Evolutionary conservation across 1,140 invertebrate species (phyloP), one percentile per base, ranked within the genome.

Genomic region (Drusus annulatus): DNA sequence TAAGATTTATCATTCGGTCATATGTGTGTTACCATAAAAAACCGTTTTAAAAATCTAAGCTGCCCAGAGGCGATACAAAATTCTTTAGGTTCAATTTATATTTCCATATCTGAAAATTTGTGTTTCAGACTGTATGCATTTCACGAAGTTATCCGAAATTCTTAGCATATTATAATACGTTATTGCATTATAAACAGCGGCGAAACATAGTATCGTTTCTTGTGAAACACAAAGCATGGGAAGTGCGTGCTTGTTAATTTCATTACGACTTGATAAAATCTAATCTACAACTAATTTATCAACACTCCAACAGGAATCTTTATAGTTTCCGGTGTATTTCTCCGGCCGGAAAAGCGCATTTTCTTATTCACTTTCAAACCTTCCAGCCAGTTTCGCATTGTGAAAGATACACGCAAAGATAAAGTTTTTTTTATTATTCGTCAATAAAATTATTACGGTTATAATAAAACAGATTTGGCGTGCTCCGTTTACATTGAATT

Each of bases 201-300:
- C 3, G 31, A 58, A 58, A 56, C 23, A 21, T 25, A 17, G 62
- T n/a, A 0, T 16, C 17, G 28, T 28, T 65, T 28, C 62, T 31
- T 15, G 62, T 31, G 15, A 25, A 52, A 23, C 23, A 74, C 23
- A 74, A 50, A 74, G 23, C 19, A 19, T 56, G 21, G 54, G 73
- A 76, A 60, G 71, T 79, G 78, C 78, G 78, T 79, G 78, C 36
- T 65, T 79, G 78, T 79, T 79, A 31, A 74, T 79, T 79, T 75
- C 68, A 79, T 79, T 79, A 79, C 23, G 16, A 36, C 19, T 25
- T 28, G 78, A 79, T 74, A 74, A 16, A 73, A 73, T 79, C 78
- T 79, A 68, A 79, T 79, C 78, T 60, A n/a, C 13, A n/a, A 58
- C 56, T 25, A 74, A 75, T 79, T 79, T 79, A 79, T 79, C 71